Evolutionary conservation across 2,113 vertebrate genomes (phyloP).

Genomic region (Mormoops blainvillei): DNA sequence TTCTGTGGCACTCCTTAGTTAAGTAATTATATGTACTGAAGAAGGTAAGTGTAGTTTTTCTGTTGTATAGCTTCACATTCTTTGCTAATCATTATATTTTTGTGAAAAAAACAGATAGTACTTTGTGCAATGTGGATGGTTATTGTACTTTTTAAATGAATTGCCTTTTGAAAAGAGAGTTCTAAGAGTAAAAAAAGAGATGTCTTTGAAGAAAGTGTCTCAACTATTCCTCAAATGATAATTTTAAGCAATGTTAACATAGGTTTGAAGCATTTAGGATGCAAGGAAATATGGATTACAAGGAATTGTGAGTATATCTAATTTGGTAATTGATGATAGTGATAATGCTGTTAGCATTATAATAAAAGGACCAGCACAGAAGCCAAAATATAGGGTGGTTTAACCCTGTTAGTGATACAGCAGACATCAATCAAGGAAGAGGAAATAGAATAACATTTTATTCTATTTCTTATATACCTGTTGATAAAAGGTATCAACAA

Average conservation of each 20-base stretch:
- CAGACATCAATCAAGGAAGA: not conserved
- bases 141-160: not conserved
- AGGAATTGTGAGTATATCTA: not conserved
- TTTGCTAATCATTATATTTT: not conserved
- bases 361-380: not conserved
- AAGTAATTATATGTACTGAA: not conserved
- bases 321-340: not conserved
- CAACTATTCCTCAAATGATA: not conserved
- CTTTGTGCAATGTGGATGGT: not conserved
- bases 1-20: not conserved
- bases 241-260: not conserved
- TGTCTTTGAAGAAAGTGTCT: not conserved
- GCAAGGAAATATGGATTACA: not conserved
- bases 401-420: not conserved
- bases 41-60: not conserved
- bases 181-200: not conserved
- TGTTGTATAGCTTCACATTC: not conserved
- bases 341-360: not conserved
- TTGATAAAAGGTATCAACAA: not conserved
- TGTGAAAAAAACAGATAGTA: not conserved
- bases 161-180: not conserved
- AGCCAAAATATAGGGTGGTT: not conserved
- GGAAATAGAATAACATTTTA: not conserved
- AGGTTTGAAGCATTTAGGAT: not conserved
- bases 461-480: too few species aligned